Base-by-base conservation (phyloP, 2,888 invertebrate species). In the Drosophila recens region DNA sequence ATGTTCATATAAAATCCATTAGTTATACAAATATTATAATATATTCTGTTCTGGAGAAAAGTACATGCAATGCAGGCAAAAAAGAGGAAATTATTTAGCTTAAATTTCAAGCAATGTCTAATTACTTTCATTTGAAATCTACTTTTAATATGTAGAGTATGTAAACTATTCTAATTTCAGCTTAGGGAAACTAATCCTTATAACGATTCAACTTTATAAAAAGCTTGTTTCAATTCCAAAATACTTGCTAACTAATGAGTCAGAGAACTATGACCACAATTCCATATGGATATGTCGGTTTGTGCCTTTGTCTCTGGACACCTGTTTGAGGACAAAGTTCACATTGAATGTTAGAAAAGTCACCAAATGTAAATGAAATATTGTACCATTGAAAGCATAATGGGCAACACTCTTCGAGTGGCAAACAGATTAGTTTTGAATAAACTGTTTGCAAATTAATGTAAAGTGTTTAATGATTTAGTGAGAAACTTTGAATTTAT, bases 181-280 rank as follows among this genome's bases (percentile, higher is more conserved):
- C 15, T 40, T 15, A 8, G 6, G 17, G 0, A 17, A 34, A 5
- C 51, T 42, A 23, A 34, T 51, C 43, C 34, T 20, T 42, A 61
- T 48, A 17, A 42, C 10, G 4, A 42, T 10, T 17, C 10, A 17
- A 17, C 10, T 42, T 42, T 17, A 15, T 42, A 4, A 17, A 17
- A 9, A 38, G 2, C 15, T 9, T 40, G 9, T 17, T 15, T 43
- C 43, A 20, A 15, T 9, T 11, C 11, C 20, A 13, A 9, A 11
- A 23, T 45, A 71, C 67, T 64, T 77, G 67, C 57, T 72, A 43
- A 63, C 64, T 23, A 52, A 68, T 65, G 63, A 65, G 78, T 75
- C 63, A 59, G 43, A 63, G 52, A 59, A 52, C 59, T 62, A 11
- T 17, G 45, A 23, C 15, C 58, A 23, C 52, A 51, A 58, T 67